Conservation (phyloP, 2,888 invertebrate genomes). For the Pelosia muscerda region DNA sequence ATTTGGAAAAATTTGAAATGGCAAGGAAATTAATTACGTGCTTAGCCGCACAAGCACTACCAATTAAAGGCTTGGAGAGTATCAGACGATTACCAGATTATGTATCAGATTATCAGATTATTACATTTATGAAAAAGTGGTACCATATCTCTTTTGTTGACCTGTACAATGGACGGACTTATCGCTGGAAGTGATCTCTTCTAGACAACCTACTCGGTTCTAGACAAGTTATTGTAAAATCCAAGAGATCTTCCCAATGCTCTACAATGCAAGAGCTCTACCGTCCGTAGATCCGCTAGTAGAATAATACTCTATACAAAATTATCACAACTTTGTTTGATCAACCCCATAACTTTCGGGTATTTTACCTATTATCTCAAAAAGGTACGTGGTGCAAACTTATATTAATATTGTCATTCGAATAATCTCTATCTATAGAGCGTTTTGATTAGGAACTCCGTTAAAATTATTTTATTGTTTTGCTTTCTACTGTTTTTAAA, state of each 20-base stretch:
- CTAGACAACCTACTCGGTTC: too few relatives aligned
- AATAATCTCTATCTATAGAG: too few relatives aligned
- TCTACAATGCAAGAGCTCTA: neutral
- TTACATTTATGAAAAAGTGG: too few relatives aligned
- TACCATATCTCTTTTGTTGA: too few relatives aligned
- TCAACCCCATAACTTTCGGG: neutral
- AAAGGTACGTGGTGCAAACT: neutral
- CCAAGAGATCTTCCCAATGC: neutral
- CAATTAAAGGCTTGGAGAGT: too few relatives aligned
- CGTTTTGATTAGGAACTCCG: neutral
- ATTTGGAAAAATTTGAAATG: too few relatives aligned
- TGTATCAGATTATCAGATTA: too few relatives aligned
- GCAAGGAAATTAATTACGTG: too few relatives aligned
- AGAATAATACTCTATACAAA: neutral
- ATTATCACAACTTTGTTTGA: slow-evolving; percentile 4
- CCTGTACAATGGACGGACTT: too few relatives aligned
- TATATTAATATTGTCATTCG: neutral
- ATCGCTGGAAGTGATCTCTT: too few relatives aligned
- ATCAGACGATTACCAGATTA: too few relatives aligned
- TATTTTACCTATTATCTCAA: slow-evolving; percentile 1
- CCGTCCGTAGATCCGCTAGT: neutral
- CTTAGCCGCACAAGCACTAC: too few relatives aligned
- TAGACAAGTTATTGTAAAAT: neutral
- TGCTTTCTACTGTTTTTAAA: neutral
- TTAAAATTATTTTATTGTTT: neutral